Evolutionary conservation across 2,113 vertebrate genomes (phyloP), one percentile per base, ranked within the genome.

Genomic region (Kryptolebias marmoratus): DNA sequence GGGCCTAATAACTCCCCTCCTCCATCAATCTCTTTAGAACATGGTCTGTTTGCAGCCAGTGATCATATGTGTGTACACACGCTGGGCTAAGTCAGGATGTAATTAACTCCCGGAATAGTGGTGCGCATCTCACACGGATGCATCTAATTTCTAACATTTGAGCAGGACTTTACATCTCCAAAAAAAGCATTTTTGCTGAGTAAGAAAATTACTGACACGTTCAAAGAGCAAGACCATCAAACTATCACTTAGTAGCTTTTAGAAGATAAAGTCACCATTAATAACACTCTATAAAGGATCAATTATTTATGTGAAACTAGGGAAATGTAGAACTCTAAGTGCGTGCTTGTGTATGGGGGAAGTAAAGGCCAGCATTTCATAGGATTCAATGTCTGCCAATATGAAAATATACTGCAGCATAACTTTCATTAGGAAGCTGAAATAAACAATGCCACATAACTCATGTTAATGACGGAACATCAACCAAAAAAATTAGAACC

Each of bases 21-120:
- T 84, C 71, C 66, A 56, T 85, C 18, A 64, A 73, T 76, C 83
- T 89, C 70, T 59, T 88, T 83, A 87, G 77, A 74, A 71, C 66
- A 67, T 3, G 73, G 66, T 75, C 78, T 82, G 80, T 84, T 81
- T 82, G 64, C 62, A 57, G 66, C 14, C 5, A 57, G 42, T 5
- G 65, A 75, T 61, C 79, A 74, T 64, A 71, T 76, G 78, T 81
- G 68, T 84, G 81, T 64, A 66, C 16, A 50, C 18, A 13, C 49
- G 78, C 58, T 62, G 64, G 54, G 75, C 57, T 63, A 68, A 77
- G 69, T 80, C 64, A 8, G 69, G 83, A 81, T 77, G 70, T 78
- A 83, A 86, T 90, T 84, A 87, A 77, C 55, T 81, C 56, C 58
- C 59, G 68, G 59, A 78, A 73, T 42, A 48, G 49, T 47, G 0